A percentile compares a stretch with the other conserved stretches of the same genome.
phyloP scores from a whole-genome alignment of 2,113 vertebrate species.

The Balaeniceps rex region DNA sequence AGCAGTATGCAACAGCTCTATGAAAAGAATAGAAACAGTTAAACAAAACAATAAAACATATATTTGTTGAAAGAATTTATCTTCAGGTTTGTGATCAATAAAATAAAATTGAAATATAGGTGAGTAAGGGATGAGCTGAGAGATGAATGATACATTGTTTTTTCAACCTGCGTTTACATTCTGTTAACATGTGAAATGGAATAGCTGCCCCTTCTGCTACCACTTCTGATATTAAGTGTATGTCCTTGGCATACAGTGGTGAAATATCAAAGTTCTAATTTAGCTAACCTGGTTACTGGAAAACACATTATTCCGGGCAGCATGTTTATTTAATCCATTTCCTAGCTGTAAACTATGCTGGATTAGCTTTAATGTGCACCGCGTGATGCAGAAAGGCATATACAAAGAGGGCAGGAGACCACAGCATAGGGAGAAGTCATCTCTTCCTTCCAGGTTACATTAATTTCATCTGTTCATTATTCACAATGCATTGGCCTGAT shows the following conservation, averaged over 20 bases:
- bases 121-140: not conserved
- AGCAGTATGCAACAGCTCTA: not conserved
- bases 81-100: not conserved
- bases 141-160: not conserved
- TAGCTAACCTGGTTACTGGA: not conserved
- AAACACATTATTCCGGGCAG: not conserved
- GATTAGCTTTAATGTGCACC: not conserved
- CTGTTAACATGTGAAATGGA: not conserved
- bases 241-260: not conserved
- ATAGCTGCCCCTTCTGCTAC: not conserved
- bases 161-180: not conserved
- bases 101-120: not conserved
- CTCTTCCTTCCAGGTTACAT: not conserved
- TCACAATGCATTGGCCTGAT: not conserved
- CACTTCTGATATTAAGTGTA: not conserved
- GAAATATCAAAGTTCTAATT: not conserved
- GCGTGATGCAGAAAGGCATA: not conserved
- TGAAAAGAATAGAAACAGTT: not conserved
- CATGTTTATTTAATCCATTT: not conserved
- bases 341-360: not conserved
- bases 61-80: not conserved
- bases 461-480: not conserved
- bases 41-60: not conserved
- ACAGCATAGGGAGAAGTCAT: not conserved
- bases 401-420: not conserved